Evolutionary conservation across 2,888 invertebrate species (phyloP).

Genomic region (Nematopogon swammerdamellus): DNA sequence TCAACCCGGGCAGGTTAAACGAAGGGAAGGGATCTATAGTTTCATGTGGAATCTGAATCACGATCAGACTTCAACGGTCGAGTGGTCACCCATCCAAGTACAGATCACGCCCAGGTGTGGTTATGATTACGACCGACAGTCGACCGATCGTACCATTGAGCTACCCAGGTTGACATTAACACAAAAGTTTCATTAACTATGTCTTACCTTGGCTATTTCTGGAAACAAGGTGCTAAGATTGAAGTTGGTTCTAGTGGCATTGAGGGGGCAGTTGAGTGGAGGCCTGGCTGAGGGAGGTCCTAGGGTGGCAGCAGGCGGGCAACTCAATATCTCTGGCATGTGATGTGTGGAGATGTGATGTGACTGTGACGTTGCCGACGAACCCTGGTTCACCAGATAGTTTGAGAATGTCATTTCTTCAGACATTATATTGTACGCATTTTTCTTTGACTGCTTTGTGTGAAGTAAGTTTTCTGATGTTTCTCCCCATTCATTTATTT

Average conservation of each 20-base stretch:
- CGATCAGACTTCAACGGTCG: no score
- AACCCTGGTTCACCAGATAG: slow-evolving; percentile 33
- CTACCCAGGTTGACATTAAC: no score
- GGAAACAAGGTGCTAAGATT: slow-evolving; percentile 82
- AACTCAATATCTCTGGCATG: slow-evolving; percentile 42
- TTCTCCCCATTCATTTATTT: slow-evolving; percentile 43
- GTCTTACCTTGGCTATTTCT: slow-evolving; percentile 67
- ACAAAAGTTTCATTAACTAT: no score
- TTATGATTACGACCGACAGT: no score
- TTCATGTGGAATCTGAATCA: no score
- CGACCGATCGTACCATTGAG: no score
- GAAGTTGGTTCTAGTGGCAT: slow-evolving; percentile 68
- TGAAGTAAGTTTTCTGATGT: slow-evolving; percentile 37
- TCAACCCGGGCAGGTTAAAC: no score
- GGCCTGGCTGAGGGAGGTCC: background rate
- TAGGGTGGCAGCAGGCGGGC: slow-evolving; percentile 36
- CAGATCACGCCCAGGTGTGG: no score
- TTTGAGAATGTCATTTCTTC: slow-evolving; percentile 42
- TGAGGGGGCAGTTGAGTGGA: slow-evolving; percentile 15
- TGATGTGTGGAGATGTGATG: slow-evolving; percentile 31
- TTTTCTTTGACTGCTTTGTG: slow-evolving; percentile 30
- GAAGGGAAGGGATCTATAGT: no score
- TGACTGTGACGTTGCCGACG: no score
- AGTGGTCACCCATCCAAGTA: no score
- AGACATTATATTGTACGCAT: slow-evolving; percentile 31